Base-by-base conservation (phyloP, 2,113 vertebrate species). In the Nannobrachium achirus region DNA sequence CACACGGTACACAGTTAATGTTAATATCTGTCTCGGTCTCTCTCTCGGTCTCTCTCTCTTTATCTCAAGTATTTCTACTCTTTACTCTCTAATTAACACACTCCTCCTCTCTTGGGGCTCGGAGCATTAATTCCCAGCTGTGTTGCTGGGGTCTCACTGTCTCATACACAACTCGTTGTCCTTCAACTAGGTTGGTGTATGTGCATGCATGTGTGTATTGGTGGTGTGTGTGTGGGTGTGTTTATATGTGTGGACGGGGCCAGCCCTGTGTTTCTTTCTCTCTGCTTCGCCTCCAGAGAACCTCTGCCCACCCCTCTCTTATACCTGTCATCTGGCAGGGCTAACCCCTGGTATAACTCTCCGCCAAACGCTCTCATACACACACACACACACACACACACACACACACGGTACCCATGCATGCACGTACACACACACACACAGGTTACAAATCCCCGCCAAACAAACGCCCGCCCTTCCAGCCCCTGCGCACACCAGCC, bases 251-350 rank as follows among this genome's bases (percentile, higher is more conserved):
- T 76, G 48, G 63, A 78, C 48, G 58, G 62, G 63, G 73, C 72
- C 20, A 49, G 64, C 68, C 80, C 79, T 67, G 66, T 72, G 71
- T 80, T 85, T 77, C 83, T 80, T 51, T 62, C 63, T 75, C 68
- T 69, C 25, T 33, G 25, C 25, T 1, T 58, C 41, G 61, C 80
- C 80, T 87, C 77, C 64, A 4, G 61, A 84, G 78, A 4, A 33
- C 25, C 25, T 58, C 59, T 52, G 20, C 71, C 44, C 58, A 49
- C 82, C 81, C 78, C 87, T 85, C 50, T 74, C 87, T 89, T 55
- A 73, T 90, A 79, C 89, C 86, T 83, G 83, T 91, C 92, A 94
- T 86, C 73, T 90, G 83, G 85, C 81, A 71, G 88, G 89, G 85
- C 87, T 92, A 86, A 89, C 77, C 83, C 74, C 89, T 81, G 78